Evolutionary conservation across 2,888 invertebrate species (phyloP).

Genomic region (Papilio gigon): DNA sequence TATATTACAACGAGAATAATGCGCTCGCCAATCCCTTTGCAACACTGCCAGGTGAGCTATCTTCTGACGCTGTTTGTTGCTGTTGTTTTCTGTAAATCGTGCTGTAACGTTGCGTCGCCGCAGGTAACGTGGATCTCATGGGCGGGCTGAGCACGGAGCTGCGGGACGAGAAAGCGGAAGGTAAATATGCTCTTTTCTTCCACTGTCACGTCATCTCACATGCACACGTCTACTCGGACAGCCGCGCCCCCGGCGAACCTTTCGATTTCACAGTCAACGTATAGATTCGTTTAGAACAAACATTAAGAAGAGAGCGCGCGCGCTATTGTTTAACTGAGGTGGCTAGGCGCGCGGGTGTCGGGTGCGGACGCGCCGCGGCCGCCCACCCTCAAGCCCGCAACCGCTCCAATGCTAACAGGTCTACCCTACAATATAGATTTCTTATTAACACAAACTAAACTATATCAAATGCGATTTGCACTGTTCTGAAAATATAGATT

Average conservation of each 20-base stretch:
- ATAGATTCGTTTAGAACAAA: constrained; percentile 42
- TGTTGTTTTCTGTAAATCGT: constrained; percentile 57
- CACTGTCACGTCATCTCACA: constrained; percentile 73
- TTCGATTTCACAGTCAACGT: constrained; percentile 50
- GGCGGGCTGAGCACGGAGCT: constrained; percentile 72
- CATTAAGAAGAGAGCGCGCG: constrained; percentile 70
- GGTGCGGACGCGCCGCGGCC: constrained; percentile 58
- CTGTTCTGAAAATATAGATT: neutral
- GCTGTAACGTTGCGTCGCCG: constrained; percentile 37
- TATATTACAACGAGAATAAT: constrained; percentile 75
- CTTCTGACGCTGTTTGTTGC: neutral
- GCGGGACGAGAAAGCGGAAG: constrained; percentile 76
- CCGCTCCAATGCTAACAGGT: constrained; percentile 41
- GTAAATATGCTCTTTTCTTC: constrained; percentile 62
- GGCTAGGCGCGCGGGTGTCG: constrained; percentile 80
- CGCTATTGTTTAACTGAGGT: constrained; percentile 58
- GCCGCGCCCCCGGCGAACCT: constrained; percentile 82
- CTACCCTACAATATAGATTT: constrained; percentile 25
- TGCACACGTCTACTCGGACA: constrained; percentile 81
- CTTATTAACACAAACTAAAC: constrained; percentile 25
- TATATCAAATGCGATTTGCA: neutral
- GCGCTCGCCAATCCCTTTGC: constrained; percentile 79
- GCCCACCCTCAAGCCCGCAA: constrained; percentile 49
- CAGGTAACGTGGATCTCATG: constrained; percentile 80
- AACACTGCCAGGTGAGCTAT: constrained; percentile 67